These are phyloP conservation scores for Atrichornis clamosus DNA, from an alignment of 2,113 vertebrate genomes.

Conservation along the genomic window DNA sequence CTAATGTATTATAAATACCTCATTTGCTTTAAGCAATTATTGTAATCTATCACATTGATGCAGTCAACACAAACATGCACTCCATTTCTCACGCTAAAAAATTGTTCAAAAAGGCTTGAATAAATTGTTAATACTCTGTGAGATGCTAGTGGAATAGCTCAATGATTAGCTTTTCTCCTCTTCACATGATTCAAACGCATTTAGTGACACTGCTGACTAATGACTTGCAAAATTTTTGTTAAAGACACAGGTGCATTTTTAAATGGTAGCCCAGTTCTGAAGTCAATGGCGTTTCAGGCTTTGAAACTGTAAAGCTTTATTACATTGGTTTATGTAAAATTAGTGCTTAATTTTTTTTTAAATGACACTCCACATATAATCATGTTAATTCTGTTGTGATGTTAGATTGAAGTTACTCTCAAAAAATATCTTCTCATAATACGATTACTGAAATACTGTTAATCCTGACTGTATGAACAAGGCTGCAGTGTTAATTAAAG, in stretches of 20 bases:
- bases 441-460: neutral
- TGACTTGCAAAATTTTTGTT: slow-evolving; percentile 21
- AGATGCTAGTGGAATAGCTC: slow-evolving; percentile 1
- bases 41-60: slow-evolving; percentile 31
- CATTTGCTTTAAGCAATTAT: slow-evolving; percentile 36
- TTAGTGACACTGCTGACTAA: slow-evolving; percentile 12
- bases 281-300: neutral
- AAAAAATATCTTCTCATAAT: neutral
- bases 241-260: slow-evolving; percentile 7
- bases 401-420: neutral
- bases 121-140: slow-evolving; percentile 26
- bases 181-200: neutral
- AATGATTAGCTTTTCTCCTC: slow-evolving; percentile 5
- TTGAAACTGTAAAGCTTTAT: neutral
- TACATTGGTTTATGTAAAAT: neutral
- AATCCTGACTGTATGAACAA: neutral
- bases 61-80: neutral
- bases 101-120: slow-evolving; percentile 5
- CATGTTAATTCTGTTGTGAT: neutral
- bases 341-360: neutral
- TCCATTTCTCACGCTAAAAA: slow-evolving; percentile 18
- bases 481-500: neutral
- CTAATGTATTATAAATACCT: slow-evolving; percentile 42
- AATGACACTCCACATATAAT: neutral
- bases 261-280: neutral